Evolutionary conservation across 2,888 invertebrate species (phyloP).

Genomic region (Ophion obscuratus): DNA sequence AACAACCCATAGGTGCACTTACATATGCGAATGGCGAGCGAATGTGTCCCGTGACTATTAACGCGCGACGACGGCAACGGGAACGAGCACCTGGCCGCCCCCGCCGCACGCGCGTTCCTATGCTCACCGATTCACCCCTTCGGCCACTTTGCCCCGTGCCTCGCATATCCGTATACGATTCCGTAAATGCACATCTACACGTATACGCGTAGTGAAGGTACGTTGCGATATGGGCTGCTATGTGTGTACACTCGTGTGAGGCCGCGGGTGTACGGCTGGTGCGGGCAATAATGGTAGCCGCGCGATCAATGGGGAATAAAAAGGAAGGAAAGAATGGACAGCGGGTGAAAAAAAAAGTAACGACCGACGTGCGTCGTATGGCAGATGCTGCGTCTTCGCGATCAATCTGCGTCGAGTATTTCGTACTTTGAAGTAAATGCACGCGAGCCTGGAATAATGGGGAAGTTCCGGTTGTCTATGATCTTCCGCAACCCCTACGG

Average conservation of each 20-base stretch:
- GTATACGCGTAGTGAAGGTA: slow-evolving; percentile 31
- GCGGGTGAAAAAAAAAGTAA: slow-evolving; percentile 45
- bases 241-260: slow-evolving; percentile 14
- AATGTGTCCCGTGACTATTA: slow-evolving; percentile 31
- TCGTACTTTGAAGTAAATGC: slow-evolving; percentile 28
- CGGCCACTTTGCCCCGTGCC: slow-evolving; percentile 69
- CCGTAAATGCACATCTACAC: background rate
- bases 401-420: slow-evolving; percentile 40
- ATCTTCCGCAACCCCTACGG: slow-evolving; percentile 44
- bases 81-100: slow-evolving; percentile 76
- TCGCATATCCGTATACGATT: slow-evolving; percentile 54
- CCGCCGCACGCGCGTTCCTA: slow-evolving; percentile 68
- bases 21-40: slow-evolving; percentile 43
- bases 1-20: slow-evolving; percentile 34
- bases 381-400: slow-evolving; percentile 62
- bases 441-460: slow-evolving; percentile 66
- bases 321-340: slow-evolving; percentile 20
- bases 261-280: slow-evolving; percentile 20
- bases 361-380: slow-evolving; percentile 60
- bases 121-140: slow-evolving; percentile 70
- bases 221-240: slow-evolving; percentile 34
- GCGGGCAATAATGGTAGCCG: slow-evolving; percentile 52
- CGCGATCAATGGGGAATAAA: slow-evolving; percentile 42
- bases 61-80: background rate
- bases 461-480: slow-evolving; percentile 48